Base-by-base conservation (phyloP, 2,888 invertebrate species). In the Papilio gigon region DNA sequence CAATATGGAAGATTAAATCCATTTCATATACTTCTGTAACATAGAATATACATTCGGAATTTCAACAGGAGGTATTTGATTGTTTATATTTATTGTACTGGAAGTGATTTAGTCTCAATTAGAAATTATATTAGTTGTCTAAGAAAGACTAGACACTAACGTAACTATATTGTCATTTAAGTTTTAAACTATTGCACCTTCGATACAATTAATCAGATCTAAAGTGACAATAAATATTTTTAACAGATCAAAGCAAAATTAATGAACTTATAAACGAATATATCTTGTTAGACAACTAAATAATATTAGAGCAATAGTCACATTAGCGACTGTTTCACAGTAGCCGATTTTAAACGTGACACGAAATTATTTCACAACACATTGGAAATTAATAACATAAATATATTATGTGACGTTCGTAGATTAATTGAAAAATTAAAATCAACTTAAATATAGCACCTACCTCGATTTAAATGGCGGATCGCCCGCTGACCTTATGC, bases 191-290 rank as follows among this genome's bases (percentile, higher is more conserved):
- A 68, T 72, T 65, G 69, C 71, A 71, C 58, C 63, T 63, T 73
- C 42, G 58, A 59, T 72, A 74, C 72, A 62, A 35, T 56, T 80
- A 84, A 85, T 90, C 90, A 90, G 90, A 90, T 90, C 91, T 88
- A 81, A 80, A 76, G 76, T 78, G 78, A 78, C 79, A 81, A 84
- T 80, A 85, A 83, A 84, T 78, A 81, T 81, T 87, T 84, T 81
- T 79, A 83, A 90, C 89, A 89, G 83, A 90, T 90, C 92, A 92
- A 92, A 92, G 92, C 92, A 92, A 92, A 92, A 92, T 90, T 86
- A 92, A 79, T 81, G 83, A 85, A 88, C 91, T 88, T 89, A 89
- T 77, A 82, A 86, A 86, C 84, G 80, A 88, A 86, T 82, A 77
- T 89, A 88, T 78, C 77, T 82, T 77, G 71, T 87, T 85, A 84